These are phyloP conservation scores for Anorthoa munda DNA, from an alignment of 2,888 invertebrate species.

Conservation along the genomic window DNA sequence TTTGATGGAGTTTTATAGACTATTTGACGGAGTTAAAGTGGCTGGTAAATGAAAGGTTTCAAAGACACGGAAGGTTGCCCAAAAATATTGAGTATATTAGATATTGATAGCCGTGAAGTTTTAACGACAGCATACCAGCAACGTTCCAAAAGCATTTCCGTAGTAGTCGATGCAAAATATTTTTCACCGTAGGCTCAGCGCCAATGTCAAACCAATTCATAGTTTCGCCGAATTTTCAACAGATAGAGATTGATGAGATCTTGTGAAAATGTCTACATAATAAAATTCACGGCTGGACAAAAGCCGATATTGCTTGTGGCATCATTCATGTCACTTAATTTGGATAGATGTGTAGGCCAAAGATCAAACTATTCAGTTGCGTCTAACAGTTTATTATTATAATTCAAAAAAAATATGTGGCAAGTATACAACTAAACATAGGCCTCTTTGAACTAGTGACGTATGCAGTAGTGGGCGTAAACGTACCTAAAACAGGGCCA, in stretches of 20 bases:
- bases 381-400: constrained; percentile 16
- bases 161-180: neutral
- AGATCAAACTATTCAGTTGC: constrained; percentile 47
- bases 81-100: neutral
- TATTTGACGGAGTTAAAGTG: neutral
- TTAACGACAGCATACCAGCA: neutral
- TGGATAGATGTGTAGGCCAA: constrained; percentile 46
- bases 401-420: constrained; percentile 13
- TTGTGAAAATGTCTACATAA: constrained; percentile 32
- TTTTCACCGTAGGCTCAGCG: neutral
- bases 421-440: constrained; percentile 21
- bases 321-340: constrained; percentile 44
- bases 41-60: neutral
- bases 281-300: constrained; percentile 41
- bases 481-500: constrained; percentile 34
- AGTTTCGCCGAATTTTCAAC: constrained; percentile 36
- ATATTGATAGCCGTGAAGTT: neutral
- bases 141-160: neutral
- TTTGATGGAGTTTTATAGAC: no score
- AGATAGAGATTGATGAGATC: constrained; percentile 51
- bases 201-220: constrained; percentile 47
- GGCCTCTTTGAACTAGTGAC: constrained; percentile 12
- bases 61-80: neutral
- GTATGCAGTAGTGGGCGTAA: constrained; percentile 14
- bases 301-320: constrained; percentile 54